Base-by-base conservation (phyloP, 2,888 invertebrate genomes). In the Drepana falcataria region DNA sequence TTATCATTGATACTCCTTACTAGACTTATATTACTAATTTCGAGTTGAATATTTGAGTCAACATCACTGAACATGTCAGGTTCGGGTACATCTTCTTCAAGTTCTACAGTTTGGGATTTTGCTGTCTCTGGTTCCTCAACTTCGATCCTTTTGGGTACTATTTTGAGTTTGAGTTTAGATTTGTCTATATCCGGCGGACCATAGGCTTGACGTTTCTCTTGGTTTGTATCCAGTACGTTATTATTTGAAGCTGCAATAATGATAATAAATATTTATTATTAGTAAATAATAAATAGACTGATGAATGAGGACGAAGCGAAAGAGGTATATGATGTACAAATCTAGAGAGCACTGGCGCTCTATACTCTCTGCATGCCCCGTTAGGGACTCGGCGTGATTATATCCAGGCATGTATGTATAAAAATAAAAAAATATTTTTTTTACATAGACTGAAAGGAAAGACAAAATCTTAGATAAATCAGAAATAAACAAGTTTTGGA, bases 101-200 rank as follows among this genome's bases (percentile, higher is more conserved):
- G 3, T 6, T 44, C 48, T 56, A 35, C 47, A 21, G 56, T 56
- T 53, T 60, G 55, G 37, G 52, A 34, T 51, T 55, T 56, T 35
- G 63, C 55, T 44, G 51, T 21, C 47, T 54, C 51, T 9, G 49
- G 48, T 35, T 64, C 48, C 6, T 47, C 35, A 35, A 57, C 48
- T n/a, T 52, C 52, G n/a, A 51, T 7, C 52, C 49, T 37, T 48
- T 52, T 63, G 0, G 66, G 55, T 2, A 68, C 55, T n/a, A 59
- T 35, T 64, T 68, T 69, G 0, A 61, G 7, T 2, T 48, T 3
- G 35, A 75, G 54, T 35, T 59, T 63, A 0, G 2, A 34, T 6
- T 48, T 41, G 35, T 67, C 54, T 0, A 69, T 48, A 0, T 71
- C 80, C 0, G 79, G 75, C 9, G 83, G 83, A 2, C 81, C 81